Evolutionary conservation across 2,797 vertebrate species (phyloP).

Genomic region (Anguilla marmorata): DNA sequence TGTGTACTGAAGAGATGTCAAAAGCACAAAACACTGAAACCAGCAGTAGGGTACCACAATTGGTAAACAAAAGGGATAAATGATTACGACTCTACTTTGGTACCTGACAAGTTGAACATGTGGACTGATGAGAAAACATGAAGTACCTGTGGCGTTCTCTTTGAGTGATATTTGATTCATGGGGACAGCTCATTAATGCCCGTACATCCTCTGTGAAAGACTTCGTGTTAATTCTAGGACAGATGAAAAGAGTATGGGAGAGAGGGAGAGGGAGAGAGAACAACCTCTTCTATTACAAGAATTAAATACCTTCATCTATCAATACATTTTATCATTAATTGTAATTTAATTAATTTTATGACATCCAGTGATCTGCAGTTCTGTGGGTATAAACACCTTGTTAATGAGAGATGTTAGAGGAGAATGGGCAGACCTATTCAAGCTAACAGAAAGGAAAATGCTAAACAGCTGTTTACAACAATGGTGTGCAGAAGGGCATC

Average conservation of each 20-base stretch:
- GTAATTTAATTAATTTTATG: no score
- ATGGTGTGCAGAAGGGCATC: no score
- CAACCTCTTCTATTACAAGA: no score
- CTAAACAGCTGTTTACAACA: no score
- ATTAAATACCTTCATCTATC: no score
- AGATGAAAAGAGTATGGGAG: neutral
- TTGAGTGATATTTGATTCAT: conserved; percentile 5
- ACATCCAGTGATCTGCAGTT: no score
- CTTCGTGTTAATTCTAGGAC: neutral
- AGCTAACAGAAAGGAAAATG: no score
- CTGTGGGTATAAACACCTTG: no score
- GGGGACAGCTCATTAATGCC: neutral
- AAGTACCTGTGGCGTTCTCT: neutral
- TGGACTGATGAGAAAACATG: neutral
- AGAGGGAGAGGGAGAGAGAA: neutral
- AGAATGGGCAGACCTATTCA: no score
- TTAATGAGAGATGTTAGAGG: no score
- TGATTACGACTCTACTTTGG: neutral
- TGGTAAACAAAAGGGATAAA: neutral
- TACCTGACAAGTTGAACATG: neutral
- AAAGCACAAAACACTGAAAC: neutral
- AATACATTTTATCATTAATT: no score
- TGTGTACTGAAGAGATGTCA: neutral
- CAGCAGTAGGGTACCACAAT: neutral
- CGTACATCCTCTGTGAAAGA: neutral